Percentiles rank a stretch among this genome's conserved stretches.
Evolutionary conservation across 2,888 invertebrate genomes (phyloP).

Genomic region (Cantharis lateralis): DNA sequence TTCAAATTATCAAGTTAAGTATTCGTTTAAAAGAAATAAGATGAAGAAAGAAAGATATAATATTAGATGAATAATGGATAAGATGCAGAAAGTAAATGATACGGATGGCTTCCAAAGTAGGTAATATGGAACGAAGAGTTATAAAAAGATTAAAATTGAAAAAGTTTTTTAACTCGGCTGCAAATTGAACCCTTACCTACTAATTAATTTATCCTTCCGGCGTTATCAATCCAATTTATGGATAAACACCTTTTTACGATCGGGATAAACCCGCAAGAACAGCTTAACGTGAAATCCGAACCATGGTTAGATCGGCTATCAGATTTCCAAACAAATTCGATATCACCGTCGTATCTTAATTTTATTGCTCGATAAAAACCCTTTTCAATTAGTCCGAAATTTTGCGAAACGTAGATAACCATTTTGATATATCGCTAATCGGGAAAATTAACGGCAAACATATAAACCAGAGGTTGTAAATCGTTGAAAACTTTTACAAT

Average conservation of each 20-base stretch:
- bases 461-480: neutral
- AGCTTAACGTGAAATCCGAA: no score
- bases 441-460: neutral
- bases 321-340: no score
- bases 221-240: neutral
- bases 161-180: neutral
- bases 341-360: neutral
- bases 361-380: neutral
- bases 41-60: neutral
- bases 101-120: neutral
- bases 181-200: constrained; percentile 5
- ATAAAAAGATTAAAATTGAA: neutral
- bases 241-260: neutral
- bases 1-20: neutral
- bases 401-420: neutral
- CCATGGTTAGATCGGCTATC: no score
- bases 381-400: neutral
- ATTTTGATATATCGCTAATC: neutral
- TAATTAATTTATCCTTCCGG: neutral
- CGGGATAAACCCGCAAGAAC: neutral
- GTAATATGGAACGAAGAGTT: constrained; percentile 2
- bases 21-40: neutral
- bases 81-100: constrained; percentile 4
- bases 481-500: neutral
- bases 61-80: constrained; percentile 4